Percentiles rank a stretch among this genome's conserved stretches.
Evolutionary conservation across 2,797 vertebrate genomes (phyloP).

Genomic region (Capromys pilorides): DNA sequence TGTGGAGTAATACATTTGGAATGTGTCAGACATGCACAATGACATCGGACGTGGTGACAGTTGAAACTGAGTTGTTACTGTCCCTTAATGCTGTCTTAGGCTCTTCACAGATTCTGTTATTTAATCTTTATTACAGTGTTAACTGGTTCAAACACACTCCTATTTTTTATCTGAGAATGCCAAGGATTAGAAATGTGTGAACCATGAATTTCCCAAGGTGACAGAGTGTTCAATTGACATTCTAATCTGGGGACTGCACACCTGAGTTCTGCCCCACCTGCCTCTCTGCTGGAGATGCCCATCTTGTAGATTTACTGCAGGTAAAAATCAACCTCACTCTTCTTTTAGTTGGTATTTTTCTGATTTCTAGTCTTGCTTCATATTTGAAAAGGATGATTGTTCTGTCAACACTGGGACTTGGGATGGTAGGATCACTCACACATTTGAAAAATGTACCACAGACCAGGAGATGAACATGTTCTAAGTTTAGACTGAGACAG

Average conservation of each 20-base stretch:
- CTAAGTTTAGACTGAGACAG: too few relatives aligned
- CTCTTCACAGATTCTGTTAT: neutral
- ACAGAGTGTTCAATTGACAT: neutral
- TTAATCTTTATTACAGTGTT: neutral
- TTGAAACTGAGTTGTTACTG: neutral
- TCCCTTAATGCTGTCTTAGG: neutral
- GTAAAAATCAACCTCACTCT: neutral
- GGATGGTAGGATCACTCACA: neutral
- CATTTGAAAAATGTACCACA: neutral
- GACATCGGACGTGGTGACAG: neutral
- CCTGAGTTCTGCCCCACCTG: neutral
- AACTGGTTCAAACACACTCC: neutral
- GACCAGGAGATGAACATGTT: neutral
- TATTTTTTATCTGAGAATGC: neutral
- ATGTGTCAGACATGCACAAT: neutral
- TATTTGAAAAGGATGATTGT: conserved; percentile 18
- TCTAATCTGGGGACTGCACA: too few relatives aligned
- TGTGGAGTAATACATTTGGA: neutral
- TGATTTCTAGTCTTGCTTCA: conserved; percentile 24
- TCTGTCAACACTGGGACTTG: neutral
- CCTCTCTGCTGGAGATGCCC: neutral
- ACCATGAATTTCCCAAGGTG: neutral
- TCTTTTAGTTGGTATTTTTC: neutral
- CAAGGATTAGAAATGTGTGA: neutral
- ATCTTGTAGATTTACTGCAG: neutral